Conservation (phyloP, 2,888 invertebrate genomes). For the Ecdyonurus torrentis region DNA sequence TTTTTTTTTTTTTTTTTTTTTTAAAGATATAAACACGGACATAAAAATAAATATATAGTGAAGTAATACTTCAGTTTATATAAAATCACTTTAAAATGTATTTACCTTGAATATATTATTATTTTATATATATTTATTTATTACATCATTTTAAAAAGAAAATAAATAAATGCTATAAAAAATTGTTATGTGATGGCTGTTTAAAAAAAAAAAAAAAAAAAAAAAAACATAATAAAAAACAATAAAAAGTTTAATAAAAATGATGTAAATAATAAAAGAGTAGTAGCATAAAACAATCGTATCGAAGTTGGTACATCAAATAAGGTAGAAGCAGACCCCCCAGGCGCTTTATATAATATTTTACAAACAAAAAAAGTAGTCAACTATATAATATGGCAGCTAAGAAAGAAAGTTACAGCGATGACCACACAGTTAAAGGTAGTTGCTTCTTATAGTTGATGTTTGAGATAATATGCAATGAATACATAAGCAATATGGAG, state of each 20-base stretch:
- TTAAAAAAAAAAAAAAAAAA: no score
- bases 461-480: neutral
- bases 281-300: neutral
- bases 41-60: no score
- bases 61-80: no score
- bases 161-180: no score
- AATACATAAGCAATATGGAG: neutral
- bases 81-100: no score
- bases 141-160: no score
- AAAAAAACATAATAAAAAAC: no score
- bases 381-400: neutral
- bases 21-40: no score
- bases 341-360: neutral
- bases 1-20: no score
- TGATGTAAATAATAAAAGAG: neutral
- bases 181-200: no score
- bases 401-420: neutral
- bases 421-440: neutral
- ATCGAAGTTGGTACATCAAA: neutral
- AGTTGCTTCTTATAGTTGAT: neutral
- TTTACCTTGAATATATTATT: no score
- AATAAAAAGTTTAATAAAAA: neutral
- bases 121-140: no score
- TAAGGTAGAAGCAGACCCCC: neutral
- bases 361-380: neutral